phyloP scores from a whole-genome alignment of 1,140 invertebrate species.

The Epicauta chinensis region DNA sequence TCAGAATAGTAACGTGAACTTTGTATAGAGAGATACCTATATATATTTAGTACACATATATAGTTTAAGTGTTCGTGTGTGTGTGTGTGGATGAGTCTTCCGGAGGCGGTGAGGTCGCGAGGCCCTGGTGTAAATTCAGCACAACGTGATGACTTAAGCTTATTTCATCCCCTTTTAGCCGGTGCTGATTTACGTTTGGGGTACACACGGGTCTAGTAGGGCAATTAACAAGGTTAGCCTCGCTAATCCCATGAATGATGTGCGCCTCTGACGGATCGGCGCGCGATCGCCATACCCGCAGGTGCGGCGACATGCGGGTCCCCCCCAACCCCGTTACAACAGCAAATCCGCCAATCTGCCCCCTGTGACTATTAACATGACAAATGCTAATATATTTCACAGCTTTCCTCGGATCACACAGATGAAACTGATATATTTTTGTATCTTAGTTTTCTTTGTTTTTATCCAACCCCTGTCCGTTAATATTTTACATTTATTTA shows the following conservation, averaged over 20 bases:
- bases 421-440: slow-evolving; percentile 41
- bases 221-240: slow-evolving; percentile 44
- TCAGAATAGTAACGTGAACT: slow-evolving; percentile 17
- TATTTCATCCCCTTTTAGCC: slow-evolving; percentile 38
- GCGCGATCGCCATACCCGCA: slow-evolving; percentile 33
- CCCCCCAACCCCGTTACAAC: slow-evolving; percentile 28
- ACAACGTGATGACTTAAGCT: slow-evolving; percentile 41
- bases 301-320: slow-evolving; percentile 38
- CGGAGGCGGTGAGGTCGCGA: too few relatives aligned
- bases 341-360: slow-evolving; percentile 40
- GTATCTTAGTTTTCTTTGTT: slow-evolving; percentile 37
- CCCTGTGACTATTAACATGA: slow-evolving; percentile 42
- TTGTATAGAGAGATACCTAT: background rate
- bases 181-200: slow-evolving; percentile 42
- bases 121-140: slow-evolving; percentile 36
- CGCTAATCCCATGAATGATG: slow-evolving; percentile 44
- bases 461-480: slow-evolving; percentile 13
- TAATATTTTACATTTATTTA: slow-evolving; percentile 2
- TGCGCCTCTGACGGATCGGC: slow-evolving; percentile 35
- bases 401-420: slow-evolving; percentile 39
- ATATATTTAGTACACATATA: background rate
- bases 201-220: slow-evolving; percentile 33
- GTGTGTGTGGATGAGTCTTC: background rate
- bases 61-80: too few relatives aligned
- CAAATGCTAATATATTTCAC: slow-evolving; percentile 44